phyloP scores from a whole-genome alignment of 2,113 vertebrate species.

The Pedetes capensis region DNA sequence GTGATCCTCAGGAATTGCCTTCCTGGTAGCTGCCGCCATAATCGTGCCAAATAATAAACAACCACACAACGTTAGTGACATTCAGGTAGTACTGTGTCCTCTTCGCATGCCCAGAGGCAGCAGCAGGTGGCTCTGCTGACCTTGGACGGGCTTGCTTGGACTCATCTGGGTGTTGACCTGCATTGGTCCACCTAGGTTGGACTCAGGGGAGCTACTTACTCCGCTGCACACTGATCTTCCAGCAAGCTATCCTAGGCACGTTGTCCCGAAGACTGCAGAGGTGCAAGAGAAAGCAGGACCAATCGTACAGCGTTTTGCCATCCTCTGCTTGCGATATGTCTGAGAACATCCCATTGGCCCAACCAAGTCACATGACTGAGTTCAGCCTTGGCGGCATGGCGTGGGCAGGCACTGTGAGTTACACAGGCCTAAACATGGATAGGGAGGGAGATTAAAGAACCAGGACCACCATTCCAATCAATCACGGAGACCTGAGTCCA shows the following conservation, averaged over 20 bases:
- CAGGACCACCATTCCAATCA: neutral
- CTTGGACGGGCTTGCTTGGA: neutral
- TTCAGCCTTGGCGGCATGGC: neutral
- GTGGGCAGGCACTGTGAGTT: neutral
- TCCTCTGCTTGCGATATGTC: neutral
- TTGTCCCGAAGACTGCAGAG: neutral
- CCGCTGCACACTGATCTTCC: neutral
- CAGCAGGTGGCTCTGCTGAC: rapidly evolving
- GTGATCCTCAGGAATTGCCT: neutral
- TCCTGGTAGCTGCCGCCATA: neutral
- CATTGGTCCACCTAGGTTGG: neutral
- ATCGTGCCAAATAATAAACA: neutral
- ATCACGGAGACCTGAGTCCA: neutral
- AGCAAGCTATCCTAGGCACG: neutral
- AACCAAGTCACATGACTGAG: neutral
- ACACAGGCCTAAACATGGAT: neutral
- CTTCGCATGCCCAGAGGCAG: neutral
- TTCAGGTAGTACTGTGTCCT: neutral
- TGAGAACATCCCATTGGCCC: neutral
- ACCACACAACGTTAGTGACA: too few relatives aligned
- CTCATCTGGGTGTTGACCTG: neutral
- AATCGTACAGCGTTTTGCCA: neutral
- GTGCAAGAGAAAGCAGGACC: neutral
- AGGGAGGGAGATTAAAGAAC: neutral
- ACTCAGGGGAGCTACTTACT: neutral